Evolutionary conservation across 2,888 invertebrate genomes (phyloP).

Genomic region (Acrobeloides nanus): DNA sequence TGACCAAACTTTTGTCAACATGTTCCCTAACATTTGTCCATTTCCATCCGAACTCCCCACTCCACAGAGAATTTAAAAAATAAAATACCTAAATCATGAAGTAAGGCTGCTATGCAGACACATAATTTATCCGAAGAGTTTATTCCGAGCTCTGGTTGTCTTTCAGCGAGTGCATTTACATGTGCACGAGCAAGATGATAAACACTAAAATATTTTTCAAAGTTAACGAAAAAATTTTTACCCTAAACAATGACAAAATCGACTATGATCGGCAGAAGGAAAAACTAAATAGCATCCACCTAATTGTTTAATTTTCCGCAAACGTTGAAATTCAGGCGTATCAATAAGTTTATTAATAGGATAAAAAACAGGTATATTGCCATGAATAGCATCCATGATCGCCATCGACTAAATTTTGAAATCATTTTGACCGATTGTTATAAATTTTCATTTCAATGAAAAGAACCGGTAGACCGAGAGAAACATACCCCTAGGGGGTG

Average conservation of each 20-base stretch:
- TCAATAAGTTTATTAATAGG: conserved; percentile 61
- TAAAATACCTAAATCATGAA: conserved; percentile 68
- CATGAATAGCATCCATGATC: conserved; percentile 29
- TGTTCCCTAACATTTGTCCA: too few relatives aligned
- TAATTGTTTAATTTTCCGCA: conserved; percentile 62
- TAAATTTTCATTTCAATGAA: too few relatives aligned
- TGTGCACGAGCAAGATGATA: conserved; percentile 59
- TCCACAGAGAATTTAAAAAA: too few relatives aligned
- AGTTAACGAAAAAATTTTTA: conserved; percentile 10
- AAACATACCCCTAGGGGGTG: too few relatives aligned
- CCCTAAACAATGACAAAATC: conserved; percentile 64
- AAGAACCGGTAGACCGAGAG: too few relatives aligned
- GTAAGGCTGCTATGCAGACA: conserved; percentile 63
- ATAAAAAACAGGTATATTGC: conserved; percentile 53
- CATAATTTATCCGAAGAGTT: conserved; percentile 59
- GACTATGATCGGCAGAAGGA: conserved; percentile 60
- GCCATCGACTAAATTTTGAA: too few relatives aligned
- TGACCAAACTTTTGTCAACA: too few relatives aligned
- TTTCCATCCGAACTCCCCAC: too few relatives aligned
- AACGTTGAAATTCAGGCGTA: conserved; percentile 64
- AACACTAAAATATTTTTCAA: conserved; percentile 58
- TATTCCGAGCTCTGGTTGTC: conserved; percentile 53
- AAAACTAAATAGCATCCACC: conserved; percentile 59
- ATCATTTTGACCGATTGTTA: too few relatives aligned
- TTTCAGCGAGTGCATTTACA: conserved; percentile 54